phyloP scores from a whole-genome alignment of 2,113 vertebrate species.

The Siniperca knerii region DNA sequence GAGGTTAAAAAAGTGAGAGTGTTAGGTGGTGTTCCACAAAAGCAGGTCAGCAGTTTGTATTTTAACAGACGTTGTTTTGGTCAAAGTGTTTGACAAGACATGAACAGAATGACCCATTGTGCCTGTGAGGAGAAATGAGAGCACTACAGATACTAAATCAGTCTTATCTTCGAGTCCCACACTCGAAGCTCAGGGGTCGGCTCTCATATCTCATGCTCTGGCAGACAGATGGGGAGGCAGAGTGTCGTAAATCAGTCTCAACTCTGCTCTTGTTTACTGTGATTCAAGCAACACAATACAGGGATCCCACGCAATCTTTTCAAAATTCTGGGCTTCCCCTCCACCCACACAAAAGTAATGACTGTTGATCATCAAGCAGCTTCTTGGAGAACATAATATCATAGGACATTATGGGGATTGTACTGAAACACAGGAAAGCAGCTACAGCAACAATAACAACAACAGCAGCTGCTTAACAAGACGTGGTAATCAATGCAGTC shows the following conservation, averaged over 20 bases:
- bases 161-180: conserved; percentile 35
- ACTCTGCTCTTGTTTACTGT: conserved; percentile 14
- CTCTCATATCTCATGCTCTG: conserved; percentile 45
- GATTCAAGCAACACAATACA: conserved; percentile 5
- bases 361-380: not conserved
- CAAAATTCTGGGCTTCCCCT: not conserved
- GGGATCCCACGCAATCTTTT: not conserved
- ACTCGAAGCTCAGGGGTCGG: conserved; percentile 3
- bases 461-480: not conserved
- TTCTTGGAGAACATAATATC: not conserved
- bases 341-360: not conserved
- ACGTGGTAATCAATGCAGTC: not conserved
- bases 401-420: not conserved
- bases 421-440: not conserved
- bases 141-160: not conserved
- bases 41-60: not conserved
- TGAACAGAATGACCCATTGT: not conserved
- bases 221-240: not conserved
- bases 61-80: not conserved
- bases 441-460: not conserved
- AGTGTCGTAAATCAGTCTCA: conserved; percentile 42
- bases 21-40: not conserved
- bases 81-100: not conserved
- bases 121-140: not conserved
- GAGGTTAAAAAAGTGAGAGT: not conserved